phyloP scores from a whole-genome alignment of 2,888 invertebrate genomes.

The Rhodophaea formosa region DNA sequence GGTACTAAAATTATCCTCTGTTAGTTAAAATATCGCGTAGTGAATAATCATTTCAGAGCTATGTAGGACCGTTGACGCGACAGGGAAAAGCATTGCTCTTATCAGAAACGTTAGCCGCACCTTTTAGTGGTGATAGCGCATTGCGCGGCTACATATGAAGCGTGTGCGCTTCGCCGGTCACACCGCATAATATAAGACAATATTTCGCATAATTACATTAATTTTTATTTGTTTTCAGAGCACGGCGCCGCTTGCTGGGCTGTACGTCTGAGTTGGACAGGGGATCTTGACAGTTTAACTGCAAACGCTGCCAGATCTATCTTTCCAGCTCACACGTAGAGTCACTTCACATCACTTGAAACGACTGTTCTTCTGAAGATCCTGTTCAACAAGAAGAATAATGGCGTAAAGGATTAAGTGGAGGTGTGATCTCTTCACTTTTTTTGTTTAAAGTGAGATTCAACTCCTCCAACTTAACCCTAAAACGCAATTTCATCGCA shows the following conservation, averaged over 20 bases:
- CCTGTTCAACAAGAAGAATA: constrained; percentile 19
- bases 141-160: constrained; percentile 54
- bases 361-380: background rate
- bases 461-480: constrained; percentile 83
- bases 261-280: constrained; percentile 81
- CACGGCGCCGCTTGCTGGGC: constrained; percentile 37
- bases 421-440: constrained; percentile 83
- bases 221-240: constrained; percentile 53
- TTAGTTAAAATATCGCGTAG: constrained; percentile 41
- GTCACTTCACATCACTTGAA: constrained; percentile 39
- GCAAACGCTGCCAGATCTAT: constrained; percentile 79
- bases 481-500: constrained; percentile 56
- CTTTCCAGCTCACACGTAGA: constrained; percentile 81
- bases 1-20: constrained; percentile 47
- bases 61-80: constrained; percentile 64
- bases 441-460: constrained; percentile 81
- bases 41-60: constrained; percentile 50
- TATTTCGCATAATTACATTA: constrained; percentile 40
- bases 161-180: constrained; percentile 62
- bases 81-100: constrained; percentile 74
- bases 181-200: constrained; percentile 47
- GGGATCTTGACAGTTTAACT: constrained; percentile 78
- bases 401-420: constrained; percentile 75
- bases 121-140: constrained; percentile 74
- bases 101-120: constrained; percentile 77